These are phyloP conservation scores for Sthenelais limicola DNA, from an alignment of 2,888 invertebrate species.

Conservation along the genomic window DNA sequence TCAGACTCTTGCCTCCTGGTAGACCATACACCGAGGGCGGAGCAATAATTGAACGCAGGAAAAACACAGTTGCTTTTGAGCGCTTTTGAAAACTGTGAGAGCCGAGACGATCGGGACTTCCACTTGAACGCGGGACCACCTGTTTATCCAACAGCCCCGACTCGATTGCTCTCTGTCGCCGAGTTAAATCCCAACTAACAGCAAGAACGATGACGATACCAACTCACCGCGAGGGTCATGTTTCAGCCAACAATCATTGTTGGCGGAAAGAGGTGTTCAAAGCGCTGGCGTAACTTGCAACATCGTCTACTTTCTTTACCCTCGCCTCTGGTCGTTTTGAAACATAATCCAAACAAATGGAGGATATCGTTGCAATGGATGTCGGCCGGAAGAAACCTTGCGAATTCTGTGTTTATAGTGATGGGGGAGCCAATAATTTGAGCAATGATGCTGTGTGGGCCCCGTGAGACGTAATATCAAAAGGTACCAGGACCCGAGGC, in stretches of 20 bases:
- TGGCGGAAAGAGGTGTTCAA: background rate
- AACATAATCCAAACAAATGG: constrained; percentile 16
- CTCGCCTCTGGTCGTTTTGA: constrained; percentile 13
- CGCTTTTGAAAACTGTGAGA: no score
- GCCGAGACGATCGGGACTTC: no score
- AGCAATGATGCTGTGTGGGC: no score
- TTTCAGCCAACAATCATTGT: constrained; percentile 6
- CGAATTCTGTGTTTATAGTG: background rate
- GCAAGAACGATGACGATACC: constrained; percentile 5
- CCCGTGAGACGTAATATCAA: no score
- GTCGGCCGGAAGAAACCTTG: background rate
- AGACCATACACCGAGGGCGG: constrained; percentile 21
- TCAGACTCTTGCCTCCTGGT: no score
- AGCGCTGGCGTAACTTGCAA: background rate
- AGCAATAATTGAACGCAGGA: background rate
- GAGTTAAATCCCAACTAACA: constrained; percentile 5
- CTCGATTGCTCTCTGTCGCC: constrained; percentile 30
- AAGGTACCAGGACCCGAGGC: no score
- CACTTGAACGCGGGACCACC: no score
- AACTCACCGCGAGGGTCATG: background rate
- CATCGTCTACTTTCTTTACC: no score
- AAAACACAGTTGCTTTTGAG: no score
- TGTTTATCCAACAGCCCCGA: constrained; percentile 26
- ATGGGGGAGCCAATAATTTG: no score
- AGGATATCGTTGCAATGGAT: background rate